Base-by-base conservation (phyloP, 2,797 vertebrate species). In the Helostoma temminkii region DNA sequence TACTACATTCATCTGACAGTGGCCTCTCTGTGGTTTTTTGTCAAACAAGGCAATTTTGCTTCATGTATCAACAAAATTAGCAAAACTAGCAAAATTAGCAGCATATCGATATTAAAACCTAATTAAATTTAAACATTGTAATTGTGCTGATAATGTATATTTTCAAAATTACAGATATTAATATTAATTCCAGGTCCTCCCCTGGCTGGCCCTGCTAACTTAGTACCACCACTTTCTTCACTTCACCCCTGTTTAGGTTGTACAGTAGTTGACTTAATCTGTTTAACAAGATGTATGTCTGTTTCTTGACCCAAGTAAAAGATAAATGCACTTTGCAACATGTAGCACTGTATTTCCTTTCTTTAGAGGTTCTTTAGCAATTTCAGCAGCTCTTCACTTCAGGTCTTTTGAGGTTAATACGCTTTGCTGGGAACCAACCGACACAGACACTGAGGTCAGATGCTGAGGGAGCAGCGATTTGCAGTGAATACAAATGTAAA, bases 361-460 rank as follows among this genome's bases (percentile, higher is more conserved):
- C 43, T 60, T 36, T 6, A n/a, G n/a, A n/a, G n/a, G 4, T 15
- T 24, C 11, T 57, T 57, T 25, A 7, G 24, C 18, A 42, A 16
- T 24, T 55, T 55, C 36, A 39, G 22, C 36, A 26, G 15, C 36
- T 56, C 16, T 56, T 19, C 16, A 21, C 10, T 26, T 26, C 22
- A 26, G 19, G 26, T 45, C 26, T 32, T 59, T 6, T 11, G n/a
- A 14, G 22, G 43, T 48, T 45, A 48, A 9, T 37, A 25, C 15
- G 37, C 22, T 19, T 10, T 12, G 21, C 24, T n/a, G 14, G 9
- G 9, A 47, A n/a, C 14, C 9, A 5, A 14, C 43, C 21, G 6
- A 61, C 34, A 16, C 36, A 25, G 28, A 34, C 37, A 30, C 28
- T 16, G 43, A 59, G 28, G 56, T 24, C 45, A 37, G 45, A 36